Evolutionary conservation across 2,797 vertebrate genomes (phyloP).

Genomic region (Phalanger gymnotis): DNA sequence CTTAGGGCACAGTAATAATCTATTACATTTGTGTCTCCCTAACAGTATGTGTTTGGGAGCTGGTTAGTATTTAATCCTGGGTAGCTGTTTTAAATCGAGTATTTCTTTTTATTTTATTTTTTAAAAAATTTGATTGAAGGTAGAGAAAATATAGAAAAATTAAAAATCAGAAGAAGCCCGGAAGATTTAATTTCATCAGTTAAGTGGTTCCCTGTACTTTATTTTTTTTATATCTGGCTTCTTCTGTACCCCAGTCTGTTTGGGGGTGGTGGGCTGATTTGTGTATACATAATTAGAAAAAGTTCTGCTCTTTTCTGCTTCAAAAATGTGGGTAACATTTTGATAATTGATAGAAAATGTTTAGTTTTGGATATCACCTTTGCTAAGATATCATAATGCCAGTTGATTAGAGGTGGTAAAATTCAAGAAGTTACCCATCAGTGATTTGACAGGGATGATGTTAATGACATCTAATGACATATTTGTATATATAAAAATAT

Average conservation of each 20-base stretch:
- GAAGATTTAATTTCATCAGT: not conserved
- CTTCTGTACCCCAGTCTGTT: not conserved
- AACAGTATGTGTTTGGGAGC: not conserved
- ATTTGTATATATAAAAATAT: not conserved
- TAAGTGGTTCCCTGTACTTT: not conserved
- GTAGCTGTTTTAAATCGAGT: not conserved
- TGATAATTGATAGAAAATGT: constrained; percentile 40
- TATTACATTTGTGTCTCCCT: not conserved
- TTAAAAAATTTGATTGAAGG: not conserved
- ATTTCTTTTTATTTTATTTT: not conserved
- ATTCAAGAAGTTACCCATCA: constrained; percentile 14
- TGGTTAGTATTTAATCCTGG: not conserved
- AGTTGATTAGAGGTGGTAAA: constrained; percentile 2
- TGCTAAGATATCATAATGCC: constrained; percentile 32
- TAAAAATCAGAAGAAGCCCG: not conserved
- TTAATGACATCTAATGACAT: not conserved
- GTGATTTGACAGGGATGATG: constrained; percentile 8
- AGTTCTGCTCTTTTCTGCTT: constrained; percentile 28
- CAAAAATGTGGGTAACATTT: constrained; percentile 48
- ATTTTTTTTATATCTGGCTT: not conserved
- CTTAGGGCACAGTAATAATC: not conserved
- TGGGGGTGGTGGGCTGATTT: not conserved
- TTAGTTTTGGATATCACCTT: constrained; percentile 29
- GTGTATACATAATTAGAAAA: not conserved
- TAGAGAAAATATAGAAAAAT: not conserved